Evolutionary conservation across 92 coral and sea anemone genomes (phyloP), one percentile per base, ranked within the genome.

Genomic region (Meandrina meandrites): DNA sequence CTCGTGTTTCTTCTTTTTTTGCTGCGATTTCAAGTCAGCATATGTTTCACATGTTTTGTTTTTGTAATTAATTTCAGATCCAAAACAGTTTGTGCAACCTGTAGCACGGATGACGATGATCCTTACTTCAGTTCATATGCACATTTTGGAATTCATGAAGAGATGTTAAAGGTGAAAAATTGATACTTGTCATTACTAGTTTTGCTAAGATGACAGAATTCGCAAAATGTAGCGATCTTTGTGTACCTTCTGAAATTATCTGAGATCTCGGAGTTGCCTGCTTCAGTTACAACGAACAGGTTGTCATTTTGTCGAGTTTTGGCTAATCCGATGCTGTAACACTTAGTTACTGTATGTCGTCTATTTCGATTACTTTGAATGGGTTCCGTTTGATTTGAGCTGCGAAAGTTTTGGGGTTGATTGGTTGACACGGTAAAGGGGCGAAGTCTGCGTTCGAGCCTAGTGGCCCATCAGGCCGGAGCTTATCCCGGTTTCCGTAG

Each of bases 61-160:
- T n/a, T 50, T 62, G 56, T 18, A 8, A 67, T 64, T n/a, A 27
- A 40, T 72, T 82, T 56, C 80, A 83, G 87, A 45, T 62, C 88
- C 28, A 64, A 47, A 62, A 48, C 88, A 48, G 80, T 45, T 24
- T 72, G 84, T 72, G 27, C 88, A 31, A 42, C 81, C 70, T 54
- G 86, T 24, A 12, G 36, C 68, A 73, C 70, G n/a, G 91, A 53
- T 18, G 87, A 69, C 17, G 93, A 88, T 31, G 98, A 91, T 56
- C 92, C 95, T 0, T 97, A 97, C 84, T 97, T 97, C 86, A 95
- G 94, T 68, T 92, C 97, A 6, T 97, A 97, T 80, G 93, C 99
- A 42, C 98, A 97, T 85, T 95, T 92, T 88, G 93, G 96, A 34
- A 95, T 97, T 42, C 99, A 97, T 57, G 99, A 97, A 53, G 99